Base-by-base conservation (phyloP, 2,797 vertebrate species). In the Astyanax mexicanus region DNA sequence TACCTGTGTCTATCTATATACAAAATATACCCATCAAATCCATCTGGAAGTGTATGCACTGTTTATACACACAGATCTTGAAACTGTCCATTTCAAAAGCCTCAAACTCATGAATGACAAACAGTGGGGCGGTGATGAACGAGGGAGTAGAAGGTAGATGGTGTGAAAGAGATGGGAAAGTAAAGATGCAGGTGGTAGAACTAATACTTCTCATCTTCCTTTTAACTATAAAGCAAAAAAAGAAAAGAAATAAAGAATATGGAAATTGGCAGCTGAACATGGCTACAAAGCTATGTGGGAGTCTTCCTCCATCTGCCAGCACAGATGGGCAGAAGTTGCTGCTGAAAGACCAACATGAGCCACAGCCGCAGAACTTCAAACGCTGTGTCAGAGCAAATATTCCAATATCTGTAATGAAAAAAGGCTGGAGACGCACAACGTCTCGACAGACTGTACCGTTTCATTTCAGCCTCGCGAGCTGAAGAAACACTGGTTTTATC, bases 391-490 rank as follows among this genome's bases (percentile, higher is more conserved):
- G 37, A 57, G 55, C 61, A 79, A 68, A 79, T 57, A 76, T 71
- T 38, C 35, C 51, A 69, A 58, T 47, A 54, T 65, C 27, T 23
- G 23, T 51, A 58, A 49, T 35, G 19, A 35, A 51, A 27, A 44
- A 52, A 64, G 38, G 12, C 35, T 47, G 27, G 21, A 69, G 65
- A 19, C 23, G 37, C 38, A 55, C 54, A 6, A 17, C 27, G 44
- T 67, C 65, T 67, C 57, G 61, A 55, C 72, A 69, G 37, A 67
- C 40, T 40, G 21, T 17, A 67, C 54, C 67, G 58, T 72, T 91
- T 90, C 83, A 81, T 88, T 84, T 72, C 23, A 44, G 66, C 5
- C 29, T 32, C 32, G 29, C 72, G 82, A 86, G 86, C 89, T 91
- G 88, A 84, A 78, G 75, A 78, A 79, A n/a, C n/a, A n/a, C n/a